Conservation (phyloP, 2,888 invertebrate species). For the Cheilosia vernalis region DNA sequence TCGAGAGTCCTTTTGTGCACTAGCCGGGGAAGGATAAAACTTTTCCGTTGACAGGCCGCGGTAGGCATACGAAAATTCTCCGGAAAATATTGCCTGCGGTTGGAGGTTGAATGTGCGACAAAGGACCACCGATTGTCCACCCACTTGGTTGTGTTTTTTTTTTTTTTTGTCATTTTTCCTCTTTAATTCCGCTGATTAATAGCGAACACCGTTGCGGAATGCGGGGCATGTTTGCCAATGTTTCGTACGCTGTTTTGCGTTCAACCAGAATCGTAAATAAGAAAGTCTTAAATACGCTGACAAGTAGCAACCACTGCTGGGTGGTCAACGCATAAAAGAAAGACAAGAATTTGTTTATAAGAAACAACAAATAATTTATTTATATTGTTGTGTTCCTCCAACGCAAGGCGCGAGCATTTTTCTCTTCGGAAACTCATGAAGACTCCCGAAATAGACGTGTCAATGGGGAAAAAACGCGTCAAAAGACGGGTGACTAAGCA, state of each 20-base stretch:
- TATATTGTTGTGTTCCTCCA: slow-evolving; percentile 17
- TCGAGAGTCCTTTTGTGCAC: slow-evolving; percentile 43
- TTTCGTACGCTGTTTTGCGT: slow-evolving; percentile 58
- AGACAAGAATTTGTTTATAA: slow-evolving; percentile 3
- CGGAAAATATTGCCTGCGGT: slow-evolving; percentile 45
- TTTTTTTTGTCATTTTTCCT: background rate
- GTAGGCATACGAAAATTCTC: slow-evolving; percentile 33
- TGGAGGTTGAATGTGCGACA: slow-evolving; percentile 6
- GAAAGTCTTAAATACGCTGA: slow-evolving; percentile 43
- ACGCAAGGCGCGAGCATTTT: slow-evolving; percentile 13
- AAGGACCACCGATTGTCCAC: slow-evolving; percentile 20
- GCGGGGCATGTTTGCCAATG: slow-evolving; percentile 32
- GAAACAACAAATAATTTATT: slow-evolving; percentile 12
- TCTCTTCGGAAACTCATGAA: slow-evolving; percentile 4
- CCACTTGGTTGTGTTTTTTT: slow-evolving; percentile 11
- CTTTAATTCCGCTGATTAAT: slow-evolving; percentile 51
- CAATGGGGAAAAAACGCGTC: slow-evolving; percentile 13
- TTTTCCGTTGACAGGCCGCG: slow-evolving; percentile 60
- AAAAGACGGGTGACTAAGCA: slow-evolving; percentile 1
- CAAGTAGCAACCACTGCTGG: slow-evolving; percentile 58
- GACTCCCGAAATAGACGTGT: slow-evolving; percentile 30
- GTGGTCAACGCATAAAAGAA: slow-evolving; percentile 43
- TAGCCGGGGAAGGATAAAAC: slow-evolving; percentile 26
- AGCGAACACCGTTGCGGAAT: slow-evolving; percentile 38
- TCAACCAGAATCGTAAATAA: slow-evolving; percentile 66